Evolutionary conservation across 2,888 invertebrate species (phyloP), one percentile per base, ranked within the genome.

Genomic region (Rhorus exstirpatorius): DNA sequence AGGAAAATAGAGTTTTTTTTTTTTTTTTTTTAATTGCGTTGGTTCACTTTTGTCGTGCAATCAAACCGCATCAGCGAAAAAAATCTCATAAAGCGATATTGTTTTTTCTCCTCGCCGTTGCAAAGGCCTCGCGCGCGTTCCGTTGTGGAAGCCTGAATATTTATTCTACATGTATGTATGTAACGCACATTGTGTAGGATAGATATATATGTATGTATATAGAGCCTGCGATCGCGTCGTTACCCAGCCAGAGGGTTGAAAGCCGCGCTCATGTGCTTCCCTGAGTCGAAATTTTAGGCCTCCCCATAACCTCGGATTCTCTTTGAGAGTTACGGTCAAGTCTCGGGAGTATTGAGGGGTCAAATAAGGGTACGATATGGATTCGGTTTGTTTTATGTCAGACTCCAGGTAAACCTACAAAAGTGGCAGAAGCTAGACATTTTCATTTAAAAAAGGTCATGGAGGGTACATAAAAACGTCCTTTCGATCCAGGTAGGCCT

Each of bases 61-160:
- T 41, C 61, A 61, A 61, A 61, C 61, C 41, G 19, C 61, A 38
- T 10, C 6, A 76, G 72, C 17, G 31, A 58, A 41, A 24, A n/a
- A 71, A 71, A 68, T 81, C 79, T 84, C 84, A 77, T 83, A 81
- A 85, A 84, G 78, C 65, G 79, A 76, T 70, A 85, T 85, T 80
- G 85, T n/a, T 86, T 85, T 74, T 35, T 31, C 60, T 77, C 61
- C 65, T 81, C 78, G 55, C 68, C 74, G 75, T 83, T 81, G 83
- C 80, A n/a, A 79, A 80, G 76, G 41, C 61, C 61, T 61, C 41
- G 55, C n/a, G n/a, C n/a, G 31, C 21, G 19, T 24, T 55, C 10
- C 55, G 41, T 63, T 35, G 65, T 14, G 24, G 46, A 65, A 44
- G 71, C 74, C 83, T 75, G 85, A 85, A 86, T 85, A 86, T 86